Percentiles rank a stretch among this genome's conserved stretches.
Evolutionary conservation across 2,888 invertebrate genomes (phyloP).

Genomic region (Agrochola lota): DNA sequence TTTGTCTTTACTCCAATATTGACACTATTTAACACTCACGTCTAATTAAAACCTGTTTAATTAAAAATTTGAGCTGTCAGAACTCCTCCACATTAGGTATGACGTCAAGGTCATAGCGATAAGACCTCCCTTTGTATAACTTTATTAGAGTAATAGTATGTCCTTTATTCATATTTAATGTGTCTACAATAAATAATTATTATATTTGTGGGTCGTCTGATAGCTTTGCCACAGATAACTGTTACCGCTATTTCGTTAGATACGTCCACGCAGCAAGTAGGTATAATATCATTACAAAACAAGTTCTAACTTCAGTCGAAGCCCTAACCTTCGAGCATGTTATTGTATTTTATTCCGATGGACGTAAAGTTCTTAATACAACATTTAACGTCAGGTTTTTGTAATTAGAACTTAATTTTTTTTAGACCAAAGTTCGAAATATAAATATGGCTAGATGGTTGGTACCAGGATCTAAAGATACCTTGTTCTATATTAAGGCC

Average conservation of each 20-base stretch:
- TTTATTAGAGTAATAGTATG: not conserved
- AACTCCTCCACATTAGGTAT: not conserved
- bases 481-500: too few species aligned
- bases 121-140: not conserved
- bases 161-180: not conserved
- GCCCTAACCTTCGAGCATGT: too few species aligned
- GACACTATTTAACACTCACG: not conserved
- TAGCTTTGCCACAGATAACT: not conserved
- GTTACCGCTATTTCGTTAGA: not conserved
- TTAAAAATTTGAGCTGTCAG: not conserved
- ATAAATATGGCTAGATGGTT: too few species aligned
- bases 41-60: not conserved
- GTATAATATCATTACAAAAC: not conserved
- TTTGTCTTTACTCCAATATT: not conserved
- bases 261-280: not conserved
- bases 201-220: not conserved
- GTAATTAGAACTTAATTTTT: too few species aligned
- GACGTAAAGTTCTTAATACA: too few species aligned
- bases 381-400: too few species aligned
- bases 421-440: too few species aligned
- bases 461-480: too few species aligned
- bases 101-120: not conserved
- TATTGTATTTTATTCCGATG: too few species aligned
- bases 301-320: too few species aligned
- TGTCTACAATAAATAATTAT: not conserved